Evolutionary conservation across 1,140 invertebrate species (phyloP), one percentile per base, ranked within the genome.

Genomic region (Euwallacea fornicatus): DNA sequence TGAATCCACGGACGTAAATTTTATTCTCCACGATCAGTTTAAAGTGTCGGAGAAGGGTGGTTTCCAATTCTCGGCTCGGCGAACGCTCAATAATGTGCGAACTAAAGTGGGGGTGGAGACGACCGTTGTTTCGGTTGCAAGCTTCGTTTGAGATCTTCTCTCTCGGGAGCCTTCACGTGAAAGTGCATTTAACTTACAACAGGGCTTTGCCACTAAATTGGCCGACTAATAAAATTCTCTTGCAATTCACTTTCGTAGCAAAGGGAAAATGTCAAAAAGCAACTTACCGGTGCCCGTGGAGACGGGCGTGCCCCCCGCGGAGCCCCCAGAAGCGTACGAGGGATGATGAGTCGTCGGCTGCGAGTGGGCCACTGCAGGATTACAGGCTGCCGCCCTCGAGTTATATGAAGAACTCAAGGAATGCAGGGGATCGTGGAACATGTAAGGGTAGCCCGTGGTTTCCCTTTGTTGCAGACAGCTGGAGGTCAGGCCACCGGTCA

Each of bases 391-490:
- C 84, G 85, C 86, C 81, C 84, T 82, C 74, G 87, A 85, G 66
- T 86, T 86, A 79, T 90, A 91, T 74, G 88, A 86, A 54, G 87
- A 86, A 77, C 89, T 89, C 43, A 94, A 85, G 55, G 91, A 91
- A 80, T 91, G 88, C 77, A 97, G 83, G 41, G 93, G 92, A 82
- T 96, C 93, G 83, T 95, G 93, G 83, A 97, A 93, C 91, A 97
- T 97, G 84, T 95, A 95, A 7, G 94, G 93, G 83, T 97, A 97
- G 68, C 89, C 89, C 61, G 79, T 77, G 7, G 83, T 79, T 74
- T 94, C 86, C n/a, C 93, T 86, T 84, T 95, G 93, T 82, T 97
- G 94, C 66, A 97, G 87, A 82, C 95, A 97, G 78, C 93, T 93
- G 64, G 91, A 91, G 75, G 90, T 89, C 77, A 94, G 80, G 74